phyloP scores from a whole-genome alignment of 2,888 invertebrate species.

The Melinaea menophilus region DNA sequence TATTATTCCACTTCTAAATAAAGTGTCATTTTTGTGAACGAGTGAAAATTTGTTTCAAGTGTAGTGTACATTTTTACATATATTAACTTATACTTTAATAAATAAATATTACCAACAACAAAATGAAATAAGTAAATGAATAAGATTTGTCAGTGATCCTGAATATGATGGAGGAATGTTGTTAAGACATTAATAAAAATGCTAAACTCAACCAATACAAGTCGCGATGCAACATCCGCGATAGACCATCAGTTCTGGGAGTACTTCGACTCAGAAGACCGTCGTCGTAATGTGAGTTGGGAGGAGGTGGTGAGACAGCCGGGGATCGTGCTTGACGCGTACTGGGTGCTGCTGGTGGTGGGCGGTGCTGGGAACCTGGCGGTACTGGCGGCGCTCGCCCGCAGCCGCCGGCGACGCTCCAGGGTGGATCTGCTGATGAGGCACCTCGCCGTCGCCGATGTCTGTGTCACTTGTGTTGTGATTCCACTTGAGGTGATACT shows the following conservation, averaged over 20 bases:
- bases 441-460: constrained; percentile 87
- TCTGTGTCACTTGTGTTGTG: constrained; percentile 88
- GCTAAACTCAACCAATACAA: not conserved
- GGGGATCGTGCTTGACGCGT: constrained; percentile 76
- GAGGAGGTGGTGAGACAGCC: constrained; percentile 47
- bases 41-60: too few relatives aligned
- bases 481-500: constrained; percentile 83
- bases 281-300: constrained; percentile 21
- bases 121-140: too few relatives aligned
- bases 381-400: constrained; percentile 81
- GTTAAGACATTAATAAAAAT: not conserved
- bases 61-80: too few relatives aligned
- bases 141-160: too few relatives aligned
- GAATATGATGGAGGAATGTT: not conserved
- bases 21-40: too few relatives aligned
- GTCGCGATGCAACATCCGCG: constrained; percentile 13
- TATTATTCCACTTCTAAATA: too few relatives aligned
- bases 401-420: constrained; percentile 81
- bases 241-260: constrained; percentile 60
- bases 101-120: too few relatives aligned
- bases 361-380: constrained; percentile 85
- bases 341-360: constrained; percentile 79
- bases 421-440: constrained; percentile 88
- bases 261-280: constrained; percentile 49
- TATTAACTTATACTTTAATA: too few relatives aligned